Evolutionary conservation across 2,888 invertebrate genomes (phyloP).

Genomic region (Aporophyla lueneburgensis): DNA sequence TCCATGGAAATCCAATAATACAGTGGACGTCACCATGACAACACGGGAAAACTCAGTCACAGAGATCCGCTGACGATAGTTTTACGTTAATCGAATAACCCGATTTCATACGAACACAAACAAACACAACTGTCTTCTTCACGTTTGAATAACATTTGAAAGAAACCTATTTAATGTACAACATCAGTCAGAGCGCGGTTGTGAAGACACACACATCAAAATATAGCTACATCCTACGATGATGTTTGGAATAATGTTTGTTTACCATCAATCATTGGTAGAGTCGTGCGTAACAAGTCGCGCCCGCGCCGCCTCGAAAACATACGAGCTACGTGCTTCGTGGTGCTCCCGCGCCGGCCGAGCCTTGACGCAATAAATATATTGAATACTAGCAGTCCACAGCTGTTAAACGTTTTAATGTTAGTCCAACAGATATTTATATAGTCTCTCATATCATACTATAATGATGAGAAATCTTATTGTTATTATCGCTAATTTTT

Average conservation of each 20-base stretch:
- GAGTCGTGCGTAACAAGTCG: conserved; percentile 55
- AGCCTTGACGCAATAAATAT: conserved; percentile 42
- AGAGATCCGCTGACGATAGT: conserved; percentile 19
- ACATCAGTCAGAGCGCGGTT: conserved; percentile 34
- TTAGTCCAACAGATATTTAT: conserved; percentile 1
- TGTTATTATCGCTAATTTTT: conserved; percentile 14
- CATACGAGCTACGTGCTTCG: conserved; percentile 3
- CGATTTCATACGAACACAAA: conserved; percentile 29
- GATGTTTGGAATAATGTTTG: conserved; percentile 63
- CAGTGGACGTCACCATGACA: conserved; percentile 22
- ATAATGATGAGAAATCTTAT: conserved; percentile 8
- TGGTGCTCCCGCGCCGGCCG: conserved; percentile 30
- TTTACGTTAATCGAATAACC: conserved; percentile 32
- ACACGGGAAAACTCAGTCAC: conserved; percentile 13
- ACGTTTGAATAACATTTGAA: conserved; percentile 36
- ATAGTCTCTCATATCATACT: conserved; percentile 2
- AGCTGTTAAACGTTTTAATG: conserved; percentile 37
- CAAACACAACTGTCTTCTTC: conserved; percentile 25
- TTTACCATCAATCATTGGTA: conserved; percentile 66
- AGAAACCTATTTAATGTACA: conserved; percentile 35
- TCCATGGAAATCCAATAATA: conserved; percentile 24
- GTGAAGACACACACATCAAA: conserved; percentile 64
- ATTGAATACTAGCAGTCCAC: conserved; percentile 24
- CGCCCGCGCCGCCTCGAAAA: conserved; percentile 21
- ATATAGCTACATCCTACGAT: conserved; percentile 57